Base-by-base conservation (phyloP, 2,888 invertebrate species). In the Clostera curtula region DNA sequence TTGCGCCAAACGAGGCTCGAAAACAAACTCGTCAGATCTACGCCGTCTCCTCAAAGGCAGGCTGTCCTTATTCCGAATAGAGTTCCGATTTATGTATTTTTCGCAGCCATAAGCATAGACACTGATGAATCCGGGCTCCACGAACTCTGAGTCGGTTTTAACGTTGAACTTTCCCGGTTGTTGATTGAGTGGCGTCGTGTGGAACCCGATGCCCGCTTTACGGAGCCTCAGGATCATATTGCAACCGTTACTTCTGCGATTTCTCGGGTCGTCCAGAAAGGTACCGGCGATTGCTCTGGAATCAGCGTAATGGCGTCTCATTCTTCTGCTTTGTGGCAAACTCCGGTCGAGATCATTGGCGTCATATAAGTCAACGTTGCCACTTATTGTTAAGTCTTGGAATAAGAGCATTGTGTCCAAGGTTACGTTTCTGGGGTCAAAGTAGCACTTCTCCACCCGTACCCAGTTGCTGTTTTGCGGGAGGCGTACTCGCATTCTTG, bases 31-130 rank as follows among this genome's bases (percentile, higher is more conserved):
- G 33, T 85, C 85, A 1, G 79, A 75, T 32, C 83, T 58, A 20
- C 55, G 62, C 29, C 51, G 56, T 4, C 82, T 49, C 18, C 44
- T 65, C 25, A 80, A 52, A 18, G 80, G 75, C 7, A 79, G 46
- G 23, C 66, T 67, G 15, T 75, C 73, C 24, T 75, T 80, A 40
- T 77, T 75, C 27, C 71, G 62, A 9, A 71, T 49, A 0, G 80
- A 74, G 28, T 82, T 76, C 29, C 70, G 69, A 33, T 82, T 83
- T 2, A 85, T 73, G 31, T 85, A 85, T 35, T 79, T 88, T 50
- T 91, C 90, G 52, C 93, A 94, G 0, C 93, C 93, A 41, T 93
- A 93, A 0, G 93, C 93, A 53, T 93, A 93, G 0, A 94, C 93
- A 21, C 93, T 93, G 16, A 93, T 91, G 49, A 93, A 93, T 7